Percentiles rank a stretch among this genome's conserved stretches.
phyloP scores from a whole-genome alignment of 2,113 vertebrate genomes.

The Gymnarchus niloticus region DNA sequence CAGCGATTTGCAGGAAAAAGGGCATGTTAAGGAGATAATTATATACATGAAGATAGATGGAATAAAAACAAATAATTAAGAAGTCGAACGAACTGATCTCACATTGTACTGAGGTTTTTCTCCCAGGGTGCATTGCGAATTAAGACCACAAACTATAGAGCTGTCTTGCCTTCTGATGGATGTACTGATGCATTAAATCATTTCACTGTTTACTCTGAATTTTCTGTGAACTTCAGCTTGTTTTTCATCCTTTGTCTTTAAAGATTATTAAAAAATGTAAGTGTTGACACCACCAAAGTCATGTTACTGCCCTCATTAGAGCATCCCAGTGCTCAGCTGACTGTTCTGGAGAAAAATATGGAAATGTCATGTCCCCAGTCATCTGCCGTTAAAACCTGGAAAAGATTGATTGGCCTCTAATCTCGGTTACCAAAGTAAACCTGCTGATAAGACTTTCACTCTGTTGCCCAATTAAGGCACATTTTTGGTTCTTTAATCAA shows the following conservation, averaged over 20 bases:
- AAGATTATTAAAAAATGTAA: slow-evolving; percentile 11
- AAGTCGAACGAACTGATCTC: neutral
- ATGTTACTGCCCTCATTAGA: neutral
- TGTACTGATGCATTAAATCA: neutral
- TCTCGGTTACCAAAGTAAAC: slow-evolving; percentile 28
- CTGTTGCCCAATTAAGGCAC: slow-evolving; percentile 29
- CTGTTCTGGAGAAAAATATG: slow-evolving; percentile 30
- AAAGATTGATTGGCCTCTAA: slow-evolving; percentile 37
- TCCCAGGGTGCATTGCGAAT: neutral
- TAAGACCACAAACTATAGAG: neutral
- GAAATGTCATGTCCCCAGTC: slow-evolving; percentile 31
- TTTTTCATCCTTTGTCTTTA: neutral
- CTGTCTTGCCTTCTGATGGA: neutral
- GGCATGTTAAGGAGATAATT: slow-evolving; percentile 14
- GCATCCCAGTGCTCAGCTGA: neutral
- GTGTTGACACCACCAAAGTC: slow-evolving; percentile 15
- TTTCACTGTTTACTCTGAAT: neutral
- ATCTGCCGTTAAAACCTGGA: slow-evolving; percentile 44
- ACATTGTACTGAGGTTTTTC: slow-evolving; percentile 3
- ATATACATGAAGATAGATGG: neutral
- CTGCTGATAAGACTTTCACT: slow-evolving; percentile 26
- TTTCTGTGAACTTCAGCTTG: neutral
- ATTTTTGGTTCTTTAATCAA: slow-evolving; percentile 20
- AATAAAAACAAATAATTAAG: slow-evolving; percentile 14
- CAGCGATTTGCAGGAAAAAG: slow-evolving; percentile 6